Base-by-base conservation (phyloP, 2,888 invertebrate species). In the Dolichopus griseipennis region DNA sequence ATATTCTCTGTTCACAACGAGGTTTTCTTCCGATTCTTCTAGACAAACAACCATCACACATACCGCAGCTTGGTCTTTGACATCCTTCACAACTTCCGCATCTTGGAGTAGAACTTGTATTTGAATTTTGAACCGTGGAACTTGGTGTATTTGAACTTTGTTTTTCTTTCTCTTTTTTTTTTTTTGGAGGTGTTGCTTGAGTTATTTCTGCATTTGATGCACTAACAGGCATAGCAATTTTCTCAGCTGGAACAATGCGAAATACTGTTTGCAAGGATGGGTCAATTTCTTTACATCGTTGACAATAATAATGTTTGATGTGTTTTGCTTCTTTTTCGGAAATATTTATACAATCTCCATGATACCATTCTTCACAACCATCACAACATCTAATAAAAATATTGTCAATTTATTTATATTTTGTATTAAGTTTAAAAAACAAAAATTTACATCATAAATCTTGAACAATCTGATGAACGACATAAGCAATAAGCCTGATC, bases 321-420 rank as follows among this genome's bases (percentile, higher is more conserved):
- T 90, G 88, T 76, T 94, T 95, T 0, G 97, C 93, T 78, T 96
- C 95, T 73, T 91, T 88, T 78, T 95, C 93, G 0, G 95, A 95
- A 72, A 97, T 93, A 74, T 92, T 93, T 72, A 98, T 96, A 79
- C 97, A 98, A 77, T 97, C 95, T 1, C 97, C 97, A 77, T 98
- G 98, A 78, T 95, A 98, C 97, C 98, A 98, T 81, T 97, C 97
- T 79, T 97, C 95, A 78, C 98, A 98, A 18, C 92, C 88, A 80
- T 98, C 98, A 82, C 98, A 98, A 61, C 93, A 95, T 79, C 93
- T 93, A 76, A 6, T 78, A 83, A 12, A 52, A 52, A 18, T 52
- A 37, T 66, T 67, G 22, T 37, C 8, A 10, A 10, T 7, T 5
- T 37, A 10, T 37, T 5, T 5, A 27, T 27, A 27, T 72, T 62